phyloP scores from a whole-genome alignment of 2,113 vertebrate species.

The Holacanthus passer region DNA sequence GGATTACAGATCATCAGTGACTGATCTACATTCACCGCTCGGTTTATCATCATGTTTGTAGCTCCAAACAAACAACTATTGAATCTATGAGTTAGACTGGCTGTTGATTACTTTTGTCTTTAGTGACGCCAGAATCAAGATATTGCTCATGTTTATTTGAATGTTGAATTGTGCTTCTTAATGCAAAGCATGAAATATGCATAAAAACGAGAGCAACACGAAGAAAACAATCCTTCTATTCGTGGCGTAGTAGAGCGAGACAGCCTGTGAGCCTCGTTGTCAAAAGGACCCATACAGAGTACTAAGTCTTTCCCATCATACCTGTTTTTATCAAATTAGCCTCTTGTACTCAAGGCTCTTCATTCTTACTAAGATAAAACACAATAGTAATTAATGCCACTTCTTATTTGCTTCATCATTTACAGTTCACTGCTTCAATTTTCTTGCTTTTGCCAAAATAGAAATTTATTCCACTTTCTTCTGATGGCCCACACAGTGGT shows the following conservation, averaged over 20 bases:
- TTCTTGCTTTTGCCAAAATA: slow-evolving; percentile 14
- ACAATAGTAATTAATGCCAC: slow-evolving; percentile 20
- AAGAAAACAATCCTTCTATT: slow-evolving; percentile 16
- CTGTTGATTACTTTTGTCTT: slow-evolving; percentile 2
- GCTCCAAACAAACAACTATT: background rate
- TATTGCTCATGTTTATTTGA: background rate
- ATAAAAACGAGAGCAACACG: slow-evolving; percentile 9
- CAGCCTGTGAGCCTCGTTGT: slow-evolving; percentile 12
- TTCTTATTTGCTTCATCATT: slow-evolving; percentile 2
- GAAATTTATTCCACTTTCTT: background rate
- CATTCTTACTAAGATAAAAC: slow-evolving; percentile 12
- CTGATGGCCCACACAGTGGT: slow-evolving; percentile 4
- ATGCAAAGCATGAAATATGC: too few species aligned
- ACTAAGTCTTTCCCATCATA: background rate
- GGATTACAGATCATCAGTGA: background rate
- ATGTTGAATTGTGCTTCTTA: background rate
- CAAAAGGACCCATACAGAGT: slow-evolving; percentile 13
- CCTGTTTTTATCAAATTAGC: slow-evolving; percentile 28
- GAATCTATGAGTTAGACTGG: background rate
- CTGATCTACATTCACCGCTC: background rate
- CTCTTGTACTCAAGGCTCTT: slow-evolving; percentile 1
- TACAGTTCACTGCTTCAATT: slow-evolving; percentile 14
- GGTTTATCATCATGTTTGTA: background rate
- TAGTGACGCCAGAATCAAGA: background rate
- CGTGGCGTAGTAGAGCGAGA: background rate